Evolutionary conservation across 2,113 vertebrate genomes (phyloP).

Genomic region (Melanerpes aurifrons): DNA sequence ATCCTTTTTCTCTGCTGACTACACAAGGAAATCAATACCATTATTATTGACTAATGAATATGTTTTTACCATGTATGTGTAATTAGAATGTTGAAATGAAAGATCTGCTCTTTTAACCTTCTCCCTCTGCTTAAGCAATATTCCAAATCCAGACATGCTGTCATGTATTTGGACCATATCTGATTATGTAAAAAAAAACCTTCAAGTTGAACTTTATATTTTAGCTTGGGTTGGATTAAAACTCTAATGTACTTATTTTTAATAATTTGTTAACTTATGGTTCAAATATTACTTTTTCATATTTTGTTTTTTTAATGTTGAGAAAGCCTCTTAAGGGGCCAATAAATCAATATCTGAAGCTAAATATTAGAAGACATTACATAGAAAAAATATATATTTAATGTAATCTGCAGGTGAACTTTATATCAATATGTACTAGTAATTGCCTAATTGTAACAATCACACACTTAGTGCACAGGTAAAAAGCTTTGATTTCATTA

Average conservation of each 20-base stretch:
- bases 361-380: not conserved
- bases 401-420: rapidly evolving
- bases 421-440: not conserved
- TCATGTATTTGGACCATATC: not conserved
- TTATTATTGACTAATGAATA: not conserved
- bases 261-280: not conserved
- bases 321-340: rapidly evolving
- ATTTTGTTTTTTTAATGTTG: not conserved
- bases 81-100: not conserved
- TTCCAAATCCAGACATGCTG: not conserved
- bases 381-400: not conserved
- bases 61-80: not conserved
- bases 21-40: not conserved
- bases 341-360: not conserved
- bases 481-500: not conserved
- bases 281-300: not conserved
- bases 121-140: not conserved
- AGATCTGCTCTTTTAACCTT: not conserved
- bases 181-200: not conserved
- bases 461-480: not conserved
- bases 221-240: not conserved
- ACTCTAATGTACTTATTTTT: not conserved
- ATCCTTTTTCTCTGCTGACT: not conserved
- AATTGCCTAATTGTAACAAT: not conserved
- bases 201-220: not conserved